These are phyloP conservation scores for Coelogynopora nodosa DNA, from an alignment of 2,888 invertebrate species.

Conservation along the genomic window DNA sequence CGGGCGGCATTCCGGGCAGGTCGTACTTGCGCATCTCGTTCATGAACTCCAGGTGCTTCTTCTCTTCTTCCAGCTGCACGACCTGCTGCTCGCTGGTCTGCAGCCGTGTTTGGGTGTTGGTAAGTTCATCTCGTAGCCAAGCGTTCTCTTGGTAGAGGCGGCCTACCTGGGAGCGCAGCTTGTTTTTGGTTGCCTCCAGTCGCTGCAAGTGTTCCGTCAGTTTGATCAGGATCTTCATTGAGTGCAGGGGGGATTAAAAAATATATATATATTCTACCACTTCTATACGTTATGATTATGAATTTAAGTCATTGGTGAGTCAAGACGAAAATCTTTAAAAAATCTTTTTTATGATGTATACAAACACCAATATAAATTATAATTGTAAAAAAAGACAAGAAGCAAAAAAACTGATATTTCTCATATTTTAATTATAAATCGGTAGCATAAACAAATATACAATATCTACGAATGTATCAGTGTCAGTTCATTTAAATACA, in stretches of 20 bases:
- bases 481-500: no score
- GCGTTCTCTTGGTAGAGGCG: slow-evolving; percentile 94
- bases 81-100: slow-evolving; percentile 87
- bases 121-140: slow-evolving; percentile 95
- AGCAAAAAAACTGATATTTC: no score
- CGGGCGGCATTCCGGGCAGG: slow-evolving; percentile 52
- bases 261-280: background rate
- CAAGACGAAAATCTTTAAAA: no score
- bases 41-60: slow-evolving; percentile 95
- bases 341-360: no score
- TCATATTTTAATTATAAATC: no score
- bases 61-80: slow-evolving; percentile 93
- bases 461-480: no score
- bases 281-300: no score
- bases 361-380: no score
- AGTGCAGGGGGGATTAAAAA: background rate
- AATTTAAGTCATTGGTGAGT: no score
- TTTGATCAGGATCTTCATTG: background rate
- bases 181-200: slow-evolving; percentile 93
- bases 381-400: no score
- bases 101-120: slow-evolving; percentile 85
- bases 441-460: no score
- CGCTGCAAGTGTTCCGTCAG: slow-evolving; percentile 33
- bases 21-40: slow-evolving; percentile 75
- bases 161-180: slow-evolving; percentile 91